Evolutionary conservation across 2,113 vertebrate genomes (phyloP).

Genomic region (Salvelinus sp.): DNA sequence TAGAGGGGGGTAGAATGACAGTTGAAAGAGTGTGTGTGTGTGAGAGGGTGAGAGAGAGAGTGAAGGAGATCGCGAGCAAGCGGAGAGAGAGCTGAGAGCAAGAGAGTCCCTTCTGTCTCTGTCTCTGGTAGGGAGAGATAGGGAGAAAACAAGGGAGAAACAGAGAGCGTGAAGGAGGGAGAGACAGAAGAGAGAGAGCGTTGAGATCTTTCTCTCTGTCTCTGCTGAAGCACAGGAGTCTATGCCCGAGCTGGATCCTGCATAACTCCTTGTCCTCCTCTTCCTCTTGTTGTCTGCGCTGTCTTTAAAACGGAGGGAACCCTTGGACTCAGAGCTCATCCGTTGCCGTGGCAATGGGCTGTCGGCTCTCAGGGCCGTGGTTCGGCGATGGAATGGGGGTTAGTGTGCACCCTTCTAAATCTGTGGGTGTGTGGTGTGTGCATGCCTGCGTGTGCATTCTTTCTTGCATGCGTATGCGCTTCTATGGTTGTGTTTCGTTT

Average conservation of each 20-base stretch:
- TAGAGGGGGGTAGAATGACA: no score
- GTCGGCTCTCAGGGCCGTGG: slow-evolving; percentile 54
- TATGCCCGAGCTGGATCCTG: background rate
- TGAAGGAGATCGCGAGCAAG: no score
- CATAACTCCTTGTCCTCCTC: background rate
- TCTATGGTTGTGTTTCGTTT: background rate
- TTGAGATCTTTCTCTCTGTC: no score
- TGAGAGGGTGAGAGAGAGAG: no score
- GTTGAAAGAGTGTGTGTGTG: no score
- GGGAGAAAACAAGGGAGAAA: no score
- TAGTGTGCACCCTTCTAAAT: slow-evolving; percentile 19
- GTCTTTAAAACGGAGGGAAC: background rate
- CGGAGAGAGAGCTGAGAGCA: no score
- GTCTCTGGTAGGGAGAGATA: background rate
- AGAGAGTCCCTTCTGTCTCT: no score
- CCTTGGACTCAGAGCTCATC: slow-evolving; percentile 22
- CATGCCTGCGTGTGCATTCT: background rate
- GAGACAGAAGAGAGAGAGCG: no score
- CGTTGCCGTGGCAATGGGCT: slow-evolving; percentile 57
- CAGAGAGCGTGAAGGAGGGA: no score
- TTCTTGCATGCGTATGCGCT: no score
- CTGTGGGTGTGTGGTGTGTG: background rate
- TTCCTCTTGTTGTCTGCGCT: background rate
- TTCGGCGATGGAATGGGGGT: slow-evolving; percentile 46
- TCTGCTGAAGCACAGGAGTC: background rate